Percentiles rank a stretch among this genome's conserved stretches.
phyloP scores from a whole-genome alignment of 2,797 vertebrate genomes.

The Rallus crepitans region DNA sequence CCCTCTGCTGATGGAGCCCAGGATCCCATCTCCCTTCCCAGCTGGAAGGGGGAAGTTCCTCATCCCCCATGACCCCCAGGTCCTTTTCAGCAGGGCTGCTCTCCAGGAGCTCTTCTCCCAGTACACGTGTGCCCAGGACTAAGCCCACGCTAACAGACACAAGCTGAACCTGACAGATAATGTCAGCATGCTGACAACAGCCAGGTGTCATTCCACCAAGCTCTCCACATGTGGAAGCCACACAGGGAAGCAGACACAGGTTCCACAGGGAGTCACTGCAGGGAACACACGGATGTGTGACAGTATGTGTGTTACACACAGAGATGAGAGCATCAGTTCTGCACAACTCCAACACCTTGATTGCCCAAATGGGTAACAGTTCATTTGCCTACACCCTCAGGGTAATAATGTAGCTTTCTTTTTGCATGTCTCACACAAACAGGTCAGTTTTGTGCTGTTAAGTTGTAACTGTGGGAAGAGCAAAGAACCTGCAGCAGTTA shows the following conservation, averaged over 20 bases:
- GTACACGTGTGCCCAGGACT: too few relatives aligned
- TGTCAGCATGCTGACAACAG: neutral
- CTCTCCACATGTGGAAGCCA: neutral
- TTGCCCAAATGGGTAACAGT: neutral
- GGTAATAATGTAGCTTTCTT: neutral
- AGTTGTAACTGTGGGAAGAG: neutral
- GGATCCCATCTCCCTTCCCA: too few relatives aligned
- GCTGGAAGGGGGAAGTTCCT: too few relatives aligned
- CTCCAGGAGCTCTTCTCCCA: too few relatives aligned
- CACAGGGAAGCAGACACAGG: neutral
- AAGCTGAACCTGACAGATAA: neutral
- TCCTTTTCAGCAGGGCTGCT: too few relatives aligned
- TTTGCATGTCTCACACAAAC: neutral
- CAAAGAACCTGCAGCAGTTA: neutral
- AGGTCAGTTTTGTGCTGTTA: neutral
- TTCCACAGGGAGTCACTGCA: neutral
- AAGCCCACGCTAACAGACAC: too few relatives aligned
- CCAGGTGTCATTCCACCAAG: accelerated
- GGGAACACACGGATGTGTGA: neutral
- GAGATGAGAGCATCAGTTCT: accelerated
- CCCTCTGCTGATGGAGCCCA: too few relatives aligned
- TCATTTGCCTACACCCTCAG: neutral
- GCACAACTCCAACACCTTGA: neutral
- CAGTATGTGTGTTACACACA: accelerated
- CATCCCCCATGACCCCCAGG: too few relatives aligned